Base-by-base conservation (phyloP, 2,113 vertebrate genomes). In the Petrocephalus microphthalmus region DNA sequence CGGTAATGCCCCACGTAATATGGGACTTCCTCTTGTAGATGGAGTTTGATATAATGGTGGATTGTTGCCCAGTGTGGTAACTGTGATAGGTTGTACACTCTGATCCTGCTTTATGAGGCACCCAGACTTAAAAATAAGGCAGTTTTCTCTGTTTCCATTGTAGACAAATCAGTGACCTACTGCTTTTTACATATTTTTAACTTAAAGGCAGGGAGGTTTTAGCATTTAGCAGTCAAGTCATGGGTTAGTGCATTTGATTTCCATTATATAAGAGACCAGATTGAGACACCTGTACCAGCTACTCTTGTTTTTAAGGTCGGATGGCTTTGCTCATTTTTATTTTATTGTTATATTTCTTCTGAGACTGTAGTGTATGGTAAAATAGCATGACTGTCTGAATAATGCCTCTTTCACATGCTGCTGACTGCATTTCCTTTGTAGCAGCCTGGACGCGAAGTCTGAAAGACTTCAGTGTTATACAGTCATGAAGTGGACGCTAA, bases 391-490 rank as follows among this genome's bases (percentile, higher is more conserved):
- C 33, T 78, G 4, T 29, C 29, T 42, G 33, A 19, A 78, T 29
- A 78, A 78, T 42, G 71, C 71, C 71, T 78, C 71, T 78, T 78
- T 78, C 71, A 78, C 29, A 51, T 84, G n/a, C 49, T 22, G 22
- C 82, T 84, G 11, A 84, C 49, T 49, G 82, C 47, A 52, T 51
- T 84, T 84, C 22, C 81, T 84, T 84, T 84, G 82, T 49, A 20
- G 82, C 20, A 84, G n/a, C 45, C 22, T 4, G 22, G 45, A n/a
- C 20, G 11, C 45, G 42, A 51, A 51, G 7, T 49, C 81, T 52
- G 25, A 85, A 85, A 54, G 52, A 54, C 84, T 85, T 54, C 84
- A 85, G 81, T 52, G 49, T 84, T 49, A 51, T 52, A 74, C 11
- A 84, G 49, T 51, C 49, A 51, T 52, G 84, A 54, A 54, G 51